phyloP scores from a whole-genome alignment of 2,888 invertebrate species.

The Embidobia sp. region DNA sequence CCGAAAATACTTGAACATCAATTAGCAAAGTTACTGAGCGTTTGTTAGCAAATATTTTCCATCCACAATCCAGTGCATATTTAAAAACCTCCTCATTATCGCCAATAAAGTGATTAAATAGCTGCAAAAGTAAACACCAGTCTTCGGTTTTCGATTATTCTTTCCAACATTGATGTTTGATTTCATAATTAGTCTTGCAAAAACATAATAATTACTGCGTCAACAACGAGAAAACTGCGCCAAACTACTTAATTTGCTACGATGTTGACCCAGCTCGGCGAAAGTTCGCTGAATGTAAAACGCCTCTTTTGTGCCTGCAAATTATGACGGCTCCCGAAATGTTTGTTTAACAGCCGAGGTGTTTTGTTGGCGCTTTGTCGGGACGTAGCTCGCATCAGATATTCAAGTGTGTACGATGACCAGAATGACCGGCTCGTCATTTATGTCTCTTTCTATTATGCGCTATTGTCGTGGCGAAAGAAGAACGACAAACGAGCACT shows the following conservation, averaged over 20 bases:
- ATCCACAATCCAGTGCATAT: no score
- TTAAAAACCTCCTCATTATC: no score
- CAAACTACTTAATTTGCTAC: constrained; percentile 10
- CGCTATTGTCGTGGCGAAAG: constrained; percentile 15
- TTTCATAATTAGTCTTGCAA: constrained; percentile 6
- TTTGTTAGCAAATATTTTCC: no score
- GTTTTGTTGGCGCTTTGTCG: constrained; percentile 8
- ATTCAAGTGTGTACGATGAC: constrained; percentile 5
- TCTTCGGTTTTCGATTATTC: background rate
- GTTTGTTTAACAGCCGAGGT: constrained; percentile 4
- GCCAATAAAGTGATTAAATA: no score
- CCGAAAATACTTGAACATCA: no score
- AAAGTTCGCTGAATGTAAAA: constrained; percentile 1
- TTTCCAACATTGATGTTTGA: constrained; percentile 1
- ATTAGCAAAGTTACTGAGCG: no score
- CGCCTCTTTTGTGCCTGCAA: constrained; percentile 2
- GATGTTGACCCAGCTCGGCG: background rate
- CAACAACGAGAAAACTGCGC: background rate
- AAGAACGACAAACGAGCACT: constrained; percentile 30
- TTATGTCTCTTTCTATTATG: constrained; percentile 36
- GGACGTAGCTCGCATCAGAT: background rate
- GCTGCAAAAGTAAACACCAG: background rate
- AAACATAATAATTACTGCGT: constrained; percentile 7
- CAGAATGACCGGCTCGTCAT: constrained; percentile 37
- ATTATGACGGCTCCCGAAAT: constrained; percentile 13